Conservation (phyloP, 2,113 vertebrate genomes). For the Thymallus thymallus region DNA sequence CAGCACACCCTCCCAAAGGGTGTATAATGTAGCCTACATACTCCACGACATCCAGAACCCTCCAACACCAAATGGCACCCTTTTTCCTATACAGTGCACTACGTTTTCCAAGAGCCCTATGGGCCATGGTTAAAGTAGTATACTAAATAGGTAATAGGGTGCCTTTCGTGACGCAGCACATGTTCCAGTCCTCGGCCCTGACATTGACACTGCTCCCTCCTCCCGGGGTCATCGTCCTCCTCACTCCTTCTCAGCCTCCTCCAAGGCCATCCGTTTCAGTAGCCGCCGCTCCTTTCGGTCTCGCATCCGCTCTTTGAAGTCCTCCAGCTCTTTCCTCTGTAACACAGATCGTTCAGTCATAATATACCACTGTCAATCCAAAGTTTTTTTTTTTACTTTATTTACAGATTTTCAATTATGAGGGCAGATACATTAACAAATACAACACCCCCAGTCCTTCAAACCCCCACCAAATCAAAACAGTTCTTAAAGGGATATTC, state of each 20-base stretch:
- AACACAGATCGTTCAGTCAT: slow-evolving; percentile 10
- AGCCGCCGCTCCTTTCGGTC: slow-evolving; percentile 71
- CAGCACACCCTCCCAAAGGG: neutral
- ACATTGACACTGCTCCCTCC: neutral
- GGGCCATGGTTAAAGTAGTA: no score
- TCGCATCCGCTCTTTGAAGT: slow-evolving; percentile 80
- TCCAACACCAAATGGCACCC: no score
- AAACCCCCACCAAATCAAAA: neutral
- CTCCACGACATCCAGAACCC: neutral
- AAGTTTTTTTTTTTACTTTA: neutral
- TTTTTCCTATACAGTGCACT: no score
- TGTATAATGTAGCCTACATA: neutral
- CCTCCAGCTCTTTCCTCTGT: slow-evolving; percentile 81
- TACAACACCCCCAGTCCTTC: neutral
- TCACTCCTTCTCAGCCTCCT: slow-evolving; percentile 40
- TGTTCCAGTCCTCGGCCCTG: neutral
- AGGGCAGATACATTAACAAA: no score
- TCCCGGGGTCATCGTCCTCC: neutral
- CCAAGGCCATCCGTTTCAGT: slow-evolving; percentile 51
- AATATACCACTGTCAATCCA: neutral
- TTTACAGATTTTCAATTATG: neutral
- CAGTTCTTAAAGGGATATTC: neutral
- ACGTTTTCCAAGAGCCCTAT: no score
- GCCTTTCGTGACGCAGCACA: neutral
- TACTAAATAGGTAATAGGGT: no score